phyloP scores from a whole-genome alignment of 2,888 invertebrate genomes.

The Capitulum mitella region DNA sequence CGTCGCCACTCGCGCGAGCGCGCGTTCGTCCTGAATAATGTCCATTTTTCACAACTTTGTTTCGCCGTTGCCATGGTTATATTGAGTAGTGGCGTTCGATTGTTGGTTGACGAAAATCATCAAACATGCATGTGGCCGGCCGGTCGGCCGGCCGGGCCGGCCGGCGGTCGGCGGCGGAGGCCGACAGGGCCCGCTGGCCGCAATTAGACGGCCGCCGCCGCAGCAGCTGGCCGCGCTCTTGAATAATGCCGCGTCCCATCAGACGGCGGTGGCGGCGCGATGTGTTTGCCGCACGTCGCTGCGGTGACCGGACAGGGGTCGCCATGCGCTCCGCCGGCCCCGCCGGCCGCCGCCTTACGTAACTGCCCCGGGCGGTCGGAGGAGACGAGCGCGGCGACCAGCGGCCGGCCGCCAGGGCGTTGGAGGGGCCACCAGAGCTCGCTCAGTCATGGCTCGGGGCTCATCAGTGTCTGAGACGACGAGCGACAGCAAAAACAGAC shows the following conservation, averaged over 20 bases:
- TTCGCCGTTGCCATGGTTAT: slow-evolving; percentile 17
- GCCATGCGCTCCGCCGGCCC: too few relatives aligned
- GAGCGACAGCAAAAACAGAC: too few relatives aligned
- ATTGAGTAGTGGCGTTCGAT: slow-evolving; percentile 19
- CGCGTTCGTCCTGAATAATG: not conserved
- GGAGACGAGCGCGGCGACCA: too few relatives aligned
- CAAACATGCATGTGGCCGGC: not conserved
- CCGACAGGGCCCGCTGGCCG: not conserved
- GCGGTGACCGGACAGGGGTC: too few relatives aligned
- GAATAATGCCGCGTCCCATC: not conserved
- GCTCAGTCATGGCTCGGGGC: too few relatives aligned
- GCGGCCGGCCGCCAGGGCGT: too few relatives aligned
- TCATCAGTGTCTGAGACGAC: too few relatives aligned
- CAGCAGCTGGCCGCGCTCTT: not conserved
- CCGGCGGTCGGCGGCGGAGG: not conserved
- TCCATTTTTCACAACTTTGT: slow-evolving; percentile 22
- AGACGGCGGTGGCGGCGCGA: not conserved
- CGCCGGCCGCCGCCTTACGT: too few relatives aligned
- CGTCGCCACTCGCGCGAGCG: not conserved
- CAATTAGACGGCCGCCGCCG: not conserved
- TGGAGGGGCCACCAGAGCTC: too few relatives aligned
- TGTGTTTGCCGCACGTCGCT: not conserved
- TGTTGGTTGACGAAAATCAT: slow-evolving; percentile 21
- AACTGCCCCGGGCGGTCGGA: too few relatives aligned
- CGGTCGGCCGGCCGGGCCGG: not conserved